Evolutionary conservation across 2,797 vertebrate genomes (phyloP).

Genomic region (Sorex maritimensis): DNA sequence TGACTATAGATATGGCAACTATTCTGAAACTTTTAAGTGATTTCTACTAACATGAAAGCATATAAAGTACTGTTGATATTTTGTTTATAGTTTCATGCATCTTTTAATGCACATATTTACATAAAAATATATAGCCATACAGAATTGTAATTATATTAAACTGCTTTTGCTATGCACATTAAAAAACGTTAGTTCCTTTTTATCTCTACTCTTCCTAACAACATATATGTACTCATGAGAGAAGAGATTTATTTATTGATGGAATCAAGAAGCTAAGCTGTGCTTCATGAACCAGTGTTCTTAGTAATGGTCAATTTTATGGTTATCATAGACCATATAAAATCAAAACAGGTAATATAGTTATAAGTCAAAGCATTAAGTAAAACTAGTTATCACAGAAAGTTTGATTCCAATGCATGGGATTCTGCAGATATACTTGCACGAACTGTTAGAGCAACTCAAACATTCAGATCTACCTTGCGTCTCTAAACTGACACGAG

Average conservation of each 20-base stretch:
- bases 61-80: neutral
- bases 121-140: constrained; percentile 12
- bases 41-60: neutral
- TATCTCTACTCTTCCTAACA: neutral
- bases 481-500: neutral
- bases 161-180: neutral
- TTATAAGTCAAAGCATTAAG: constrained; percentile 28
- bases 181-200: neutral
- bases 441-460: neutral
- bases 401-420: neutral
- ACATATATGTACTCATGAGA: neutral
- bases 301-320: constrained; percentile 54
- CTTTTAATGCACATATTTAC: neutral
- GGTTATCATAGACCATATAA: constrained; percentile 28
- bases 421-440: neutral
- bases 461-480: neutral
- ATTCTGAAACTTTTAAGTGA: constrained; percentile 25
- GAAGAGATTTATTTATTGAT: constrained; percentile 30
- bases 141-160: neutral
- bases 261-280: constrained; percentile 64
- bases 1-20: neutral
- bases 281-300: constrained; percentile 23
- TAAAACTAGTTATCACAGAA: constrained; percentile 39
- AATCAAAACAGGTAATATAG: constrained; percentile 61
- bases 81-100: constrained; percentile 11